Evolutionary conservation across 1,140 invertebrate species (phyloP), one percentile per base, ranked within the genome.

Genomic region (Brachionus angularis): DNA sequence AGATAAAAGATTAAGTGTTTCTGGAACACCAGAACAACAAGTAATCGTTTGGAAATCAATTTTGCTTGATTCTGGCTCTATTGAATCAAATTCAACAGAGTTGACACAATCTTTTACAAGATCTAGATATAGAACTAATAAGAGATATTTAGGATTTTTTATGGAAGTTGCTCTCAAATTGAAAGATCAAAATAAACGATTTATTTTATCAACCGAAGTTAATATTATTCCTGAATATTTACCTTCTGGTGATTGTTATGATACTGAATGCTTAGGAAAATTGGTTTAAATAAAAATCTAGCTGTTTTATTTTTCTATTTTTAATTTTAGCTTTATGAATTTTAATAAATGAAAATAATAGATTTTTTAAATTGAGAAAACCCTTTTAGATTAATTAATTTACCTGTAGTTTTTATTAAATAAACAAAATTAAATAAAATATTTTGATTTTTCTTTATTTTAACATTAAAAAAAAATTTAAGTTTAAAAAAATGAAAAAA

Each of bases 171-270:
- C 29, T 46, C 33, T 64, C 23, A 64, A 14, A 47, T 29, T 55
- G 1, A 55, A 18, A 55, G 34, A 55, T 5, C 31, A 55, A 55
- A 18, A 8, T 7, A 47, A 16, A 46, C 18, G 10, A 3, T 64
- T 64, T 12, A 3, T 18, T 8, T 31, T 78, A 49, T 77, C 76
- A 25, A 78, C 76, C 1, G 76, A 79, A 58, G 71, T 74, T 5
- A 64, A 76, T 46, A 76, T 78, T 29, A 75, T 78, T 16, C 78
- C 78, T 23, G 75, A 77, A 34, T 74, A 74, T 27, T 77, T 76
- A 62, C 76, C 78, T 3, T 75, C 75, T 50, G 75, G 75, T 16
- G 76, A 77, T 36, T 79, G 78, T 55, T 58, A 67, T 53, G 78
- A 75, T 3, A 31, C 69, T 10, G 34, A 55, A 23, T 79, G 78